A percentile compares a stretch with the other conserved stretches of the same genome.
Conservation (phyloP, 1,140 invertebrate species). For the Brachionus paranguensis region DNA sequence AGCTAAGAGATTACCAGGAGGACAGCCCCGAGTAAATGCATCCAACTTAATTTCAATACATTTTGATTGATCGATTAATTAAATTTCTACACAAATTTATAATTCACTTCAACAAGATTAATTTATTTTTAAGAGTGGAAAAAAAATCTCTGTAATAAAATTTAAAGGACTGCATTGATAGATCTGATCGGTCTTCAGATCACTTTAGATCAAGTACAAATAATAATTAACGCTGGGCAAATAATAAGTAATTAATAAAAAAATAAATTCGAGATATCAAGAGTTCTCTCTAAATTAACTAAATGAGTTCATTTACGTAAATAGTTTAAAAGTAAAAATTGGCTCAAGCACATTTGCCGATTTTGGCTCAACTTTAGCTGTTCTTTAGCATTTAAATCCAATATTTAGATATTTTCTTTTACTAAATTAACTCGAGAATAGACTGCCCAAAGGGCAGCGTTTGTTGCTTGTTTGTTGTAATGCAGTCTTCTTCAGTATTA, state of each 20-base stretch:
- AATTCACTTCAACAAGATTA: not conserved
- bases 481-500: slow-evolving; percentile 16
- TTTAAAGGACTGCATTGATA: not conserved
- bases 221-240: not conserved
- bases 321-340: not conserved
- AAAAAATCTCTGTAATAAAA: not conserved
- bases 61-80: not conserved
- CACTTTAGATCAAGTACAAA: not conserved
- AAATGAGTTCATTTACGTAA: not conserved
- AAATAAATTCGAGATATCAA: not conserved
- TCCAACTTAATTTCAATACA: not conserved
- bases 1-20: not conserved
- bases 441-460: not conserved
- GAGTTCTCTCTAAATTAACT: not conserved
- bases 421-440: not conserved
- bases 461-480: not conserved
- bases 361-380: not conserved
- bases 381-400: not conserved
- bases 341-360: not conserved
- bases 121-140: not conserved
- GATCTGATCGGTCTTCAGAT: not conserved
- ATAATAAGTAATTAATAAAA: not conserved
- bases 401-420: not conserved
- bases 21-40: not conserved
- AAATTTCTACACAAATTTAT: not conserved